Evolutionary conservation across 23 tunicate genomes (phyloP).

Genomic region (Oikopleura vanhoeffeni): DNA sequence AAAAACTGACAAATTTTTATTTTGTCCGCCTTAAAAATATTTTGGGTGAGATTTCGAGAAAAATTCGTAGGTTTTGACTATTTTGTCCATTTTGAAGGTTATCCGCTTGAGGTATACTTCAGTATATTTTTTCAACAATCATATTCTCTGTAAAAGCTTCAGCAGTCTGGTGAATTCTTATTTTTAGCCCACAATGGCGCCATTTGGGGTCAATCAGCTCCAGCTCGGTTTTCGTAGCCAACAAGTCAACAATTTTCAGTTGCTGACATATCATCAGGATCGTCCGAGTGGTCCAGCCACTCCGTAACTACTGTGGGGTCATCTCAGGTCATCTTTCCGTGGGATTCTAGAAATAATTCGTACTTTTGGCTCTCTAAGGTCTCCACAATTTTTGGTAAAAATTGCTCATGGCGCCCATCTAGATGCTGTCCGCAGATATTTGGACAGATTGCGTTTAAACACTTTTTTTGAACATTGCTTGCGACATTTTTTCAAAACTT

Average conservation of each 20-base stretch:
- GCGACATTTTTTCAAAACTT: background rate
- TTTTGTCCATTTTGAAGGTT: too few relatives aligned
- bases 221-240: background rate
- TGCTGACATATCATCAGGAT: background rate
- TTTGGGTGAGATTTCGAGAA: too few relatives aligned
- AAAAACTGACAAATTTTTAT: too few relatives aligned
- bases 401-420: background rate
- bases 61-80: too few relatives aligned
- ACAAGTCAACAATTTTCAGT: background rate
- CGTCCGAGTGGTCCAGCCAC: background rate
- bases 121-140: background rate
- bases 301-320: background rate
- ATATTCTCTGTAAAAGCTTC: background rate
- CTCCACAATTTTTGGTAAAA: background rate
- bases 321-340: background rate
- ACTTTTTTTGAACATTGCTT: background rate
- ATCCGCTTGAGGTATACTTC: too few relatives aligned
- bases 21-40: too few relatives aligned
- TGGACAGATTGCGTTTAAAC: background rate
- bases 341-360: background rate
- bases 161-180: background rate
- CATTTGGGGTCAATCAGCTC: background rate
- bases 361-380: background rate
- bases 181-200: background rate
- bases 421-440: background rate